Base-by-base conservation (phyloP, 2,113 vertebrate species). In the Pseudorhombus dupliciocellatus region DNA sequence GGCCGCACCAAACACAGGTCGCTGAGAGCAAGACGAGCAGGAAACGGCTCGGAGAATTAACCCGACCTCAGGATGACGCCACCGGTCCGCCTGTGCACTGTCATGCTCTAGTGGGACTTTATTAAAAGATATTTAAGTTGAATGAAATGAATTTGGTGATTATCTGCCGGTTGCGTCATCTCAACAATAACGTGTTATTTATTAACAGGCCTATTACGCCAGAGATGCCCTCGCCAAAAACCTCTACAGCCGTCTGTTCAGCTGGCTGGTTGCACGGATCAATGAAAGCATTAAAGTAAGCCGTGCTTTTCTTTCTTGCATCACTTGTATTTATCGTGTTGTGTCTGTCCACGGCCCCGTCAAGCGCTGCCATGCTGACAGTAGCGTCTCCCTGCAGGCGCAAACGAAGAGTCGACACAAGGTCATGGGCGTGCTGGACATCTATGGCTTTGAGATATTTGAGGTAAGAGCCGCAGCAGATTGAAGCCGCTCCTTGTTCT, bases 381-480 rank as follows among this genome's bases (percentile, higher is more conserved):
- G 42, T 18, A 28, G 60, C 55, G 8, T 86, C 24, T 81, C 54
- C 67, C 81, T 42, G 22, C 90, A 99, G 98, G 98, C 97, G 67
- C 96, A 98, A 83, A 90, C 94, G 57, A 97, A 97, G 94, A 87
- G 94, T 64, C 94, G 96, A 69, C 98, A 99, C 94, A 99, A 99
- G 94, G 98, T 98, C 59, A 99, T 99, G 98, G 98, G 98, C 5
- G 98, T 99, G 51, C 85, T 99, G 85, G 98, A 99, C 91, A 99
- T 99, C 84, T 99, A 99, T 30, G 98, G 98, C 83, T 99, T 99
- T 93, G 98, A 99, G 91, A 99, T 99, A 90, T 99, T 99, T 92
- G 98, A 99, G 96, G 98, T 99, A 94, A 95, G 94, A 40, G 12
- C 52, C 52, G 28, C 22, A 4, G 20, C 63, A n/a, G 46, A 62